These are phyloP conservation scores for Eupithecia inturbata DNA, from an alignment of 2,888 invertebrate species.

Conservation along the genomic window DNA sequence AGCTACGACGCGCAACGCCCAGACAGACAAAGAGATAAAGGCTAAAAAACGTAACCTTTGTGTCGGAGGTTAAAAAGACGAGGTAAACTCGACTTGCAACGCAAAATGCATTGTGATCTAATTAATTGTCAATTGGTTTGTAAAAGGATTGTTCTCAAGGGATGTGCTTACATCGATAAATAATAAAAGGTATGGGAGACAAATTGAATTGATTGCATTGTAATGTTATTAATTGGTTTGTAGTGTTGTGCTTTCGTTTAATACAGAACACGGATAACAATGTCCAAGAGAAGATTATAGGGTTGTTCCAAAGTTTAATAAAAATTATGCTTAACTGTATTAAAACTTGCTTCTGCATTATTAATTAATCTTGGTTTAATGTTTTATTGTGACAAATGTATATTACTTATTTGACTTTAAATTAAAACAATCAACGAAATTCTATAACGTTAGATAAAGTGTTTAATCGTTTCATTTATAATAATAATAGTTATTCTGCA, in stretches of 20 bases:
- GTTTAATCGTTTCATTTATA: not conserved
- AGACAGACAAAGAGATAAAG: not conserved
- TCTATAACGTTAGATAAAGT: not conserved
- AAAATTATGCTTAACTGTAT: not conserved
- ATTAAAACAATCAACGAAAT: not conserved
- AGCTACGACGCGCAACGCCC: not conserved
- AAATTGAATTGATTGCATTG: not conserved
- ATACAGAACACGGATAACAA: not conserved
- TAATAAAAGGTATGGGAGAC: not conserved
- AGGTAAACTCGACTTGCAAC: not conserved
- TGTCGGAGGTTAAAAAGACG: not conserved
- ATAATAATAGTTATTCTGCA: too few relatives aligned
- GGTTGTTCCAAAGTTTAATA: not conserved
- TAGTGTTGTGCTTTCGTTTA: not conserved
- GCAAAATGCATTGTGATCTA: conserved; percentile 9
- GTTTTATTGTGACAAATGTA: not conserved
- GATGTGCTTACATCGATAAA: not conserved
- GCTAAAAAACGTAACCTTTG: not conserved
- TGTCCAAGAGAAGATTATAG: not conserved
- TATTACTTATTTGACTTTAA: not conserved
- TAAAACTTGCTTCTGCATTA: not conserved
- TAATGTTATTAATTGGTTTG: not conserved
- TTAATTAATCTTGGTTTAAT: not conserved
- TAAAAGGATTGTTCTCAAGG: not conserved
- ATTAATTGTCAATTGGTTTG: conserved; percentile 6